phyloP scores from a whole-genome alignment of 2,113 vertebrate species.

The Podocnemis expansa region DNA sequence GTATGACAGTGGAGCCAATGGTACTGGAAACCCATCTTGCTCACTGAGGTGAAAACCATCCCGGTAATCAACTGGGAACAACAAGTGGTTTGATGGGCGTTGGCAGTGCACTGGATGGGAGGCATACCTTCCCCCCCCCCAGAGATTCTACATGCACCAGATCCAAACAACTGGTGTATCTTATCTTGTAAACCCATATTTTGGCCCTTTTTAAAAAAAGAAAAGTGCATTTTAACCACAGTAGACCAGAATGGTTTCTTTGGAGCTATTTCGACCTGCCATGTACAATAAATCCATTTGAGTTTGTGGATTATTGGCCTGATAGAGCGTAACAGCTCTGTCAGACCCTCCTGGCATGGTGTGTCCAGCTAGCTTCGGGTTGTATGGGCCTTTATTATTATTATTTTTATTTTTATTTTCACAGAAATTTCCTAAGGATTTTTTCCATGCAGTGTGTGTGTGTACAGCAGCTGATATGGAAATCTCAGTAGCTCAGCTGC shows the following conservation, averaged over 20 bases:
- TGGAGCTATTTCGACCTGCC: constrained; percentile 70
- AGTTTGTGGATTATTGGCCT: constrained; percentile 73
- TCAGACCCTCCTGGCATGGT: constrained; percentile 62
- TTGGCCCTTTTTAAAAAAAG: constrained; percentile 52
- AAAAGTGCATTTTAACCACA: constrained; percentile 69
- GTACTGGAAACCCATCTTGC: constrained; percentile 49
- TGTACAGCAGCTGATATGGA: constrained; percentile 49
- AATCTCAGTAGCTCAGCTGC: constrained; percentile 18
- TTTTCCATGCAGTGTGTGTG: not conserved
- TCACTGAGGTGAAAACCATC: constrained; percentile 57
- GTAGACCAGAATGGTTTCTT: constrained; percentile 69
- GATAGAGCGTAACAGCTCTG: constrained; percentile 71
- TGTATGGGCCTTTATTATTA: constrained; percentile 29
- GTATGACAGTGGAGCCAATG: not conserved
- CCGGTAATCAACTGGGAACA: constrained; percentile 38
- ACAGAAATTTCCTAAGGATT: constrained; percentile 55
- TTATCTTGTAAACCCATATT: constrained; percentile 69
- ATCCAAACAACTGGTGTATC: constrained; percentile 34
- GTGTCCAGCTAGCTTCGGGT: constrained; percentile 55
- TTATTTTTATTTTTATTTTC: constrained; percentile 6
- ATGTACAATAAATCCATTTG: constrained; percentile 75
- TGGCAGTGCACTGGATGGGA: constrained; percentile 29
- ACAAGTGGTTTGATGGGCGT: not conserved
- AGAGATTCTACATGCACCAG: constrained; percentile 50
- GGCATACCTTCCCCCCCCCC: constrained; percentile 51